Percentiles rank a stretch among this genome's conserved stretches.
These are phyloP conservation scores for Triplophysa yarkandensis DNA, from an alignment of 2,797 vertebrate genomes.

Conservation along the genomic window DNA sequence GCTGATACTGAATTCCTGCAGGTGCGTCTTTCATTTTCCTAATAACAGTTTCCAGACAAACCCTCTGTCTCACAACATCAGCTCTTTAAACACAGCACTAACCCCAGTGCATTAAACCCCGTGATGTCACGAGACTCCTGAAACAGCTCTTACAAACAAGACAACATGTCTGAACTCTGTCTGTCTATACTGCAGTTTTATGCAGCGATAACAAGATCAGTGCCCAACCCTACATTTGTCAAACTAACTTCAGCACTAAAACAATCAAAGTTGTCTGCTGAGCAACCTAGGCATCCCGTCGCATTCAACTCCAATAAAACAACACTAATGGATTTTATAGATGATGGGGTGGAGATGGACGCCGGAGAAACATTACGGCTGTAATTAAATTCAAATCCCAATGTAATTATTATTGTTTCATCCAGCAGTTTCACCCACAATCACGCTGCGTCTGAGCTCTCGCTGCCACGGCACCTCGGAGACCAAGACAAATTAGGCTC, in stretches of 20 bases:
- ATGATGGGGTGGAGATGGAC: constrained; percentile 53
- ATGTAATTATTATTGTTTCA: constrained; percentile 70
- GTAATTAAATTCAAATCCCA: constrained; percentile 64
- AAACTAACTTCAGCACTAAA: constrained; percentile 29
- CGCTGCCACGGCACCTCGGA: constrained; percentile 71
- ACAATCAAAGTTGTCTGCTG: constrained; percentile 16
- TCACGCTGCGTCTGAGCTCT: constrained; percentile 65
- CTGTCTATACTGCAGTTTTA: constrained; percentile 1
- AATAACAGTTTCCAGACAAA: constrained; percentile 29
- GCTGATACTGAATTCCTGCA: constrained; percentile 35
- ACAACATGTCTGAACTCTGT: neutral
- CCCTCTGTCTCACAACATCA: constrained; percentile 19
- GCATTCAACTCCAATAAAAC: constrained; percentile 38
- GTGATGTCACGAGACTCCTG: constrained; percentile 10
- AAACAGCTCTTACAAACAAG: neutral
- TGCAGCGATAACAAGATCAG: constrained; percentile 14
- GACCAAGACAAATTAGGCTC: constrained; percentile 77
- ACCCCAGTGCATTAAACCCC: neutral
- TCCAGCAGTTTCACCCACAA: constrained; percentile 61
- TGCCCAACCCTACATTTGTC: constrained; percentile 1
- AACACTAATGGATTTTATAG: constrained; percentile 48
- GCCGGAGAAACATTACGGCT: constrained; percentile 60
- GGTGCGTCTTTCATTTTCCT: constrained; percentile 29
- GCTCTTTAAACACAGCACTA: constrained; percentile 6
- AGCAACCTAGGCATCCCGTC: constrained; percentile 35